Base-by-base conservation (phyloP, 35 echinoderm and acorn worm genomes). In the Ophiothrix spiculata region DNA sequence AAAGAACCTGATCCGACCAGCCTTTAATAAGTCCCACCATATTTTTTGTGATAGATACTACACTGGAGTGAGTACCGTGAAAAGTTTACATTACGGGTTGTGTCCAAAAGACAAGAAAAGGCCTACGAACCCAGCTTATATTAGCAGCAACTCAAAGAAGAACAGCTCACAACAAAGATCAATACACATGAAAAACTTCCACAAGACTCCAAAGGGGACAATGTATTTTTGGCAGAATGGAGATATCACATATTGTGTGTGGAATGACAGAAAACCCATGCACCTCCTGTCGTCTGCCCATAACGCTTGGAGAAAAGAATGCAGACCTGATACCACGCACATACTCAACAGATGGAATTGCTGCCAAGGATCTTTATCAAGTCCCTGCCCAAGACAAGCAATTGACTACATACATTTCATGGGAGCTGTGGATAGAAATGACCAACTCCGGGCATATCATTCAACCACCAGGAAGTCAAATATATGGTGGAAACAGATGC, bases 391-490 rank as follows among this genome's bases (percentile, higher is more conserved):
- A 0, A 0, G 23, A 21, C 78, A 80, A 42, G 78, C 37, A 10
- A 38, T 80, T 80, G 78, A 80, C 41, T 37, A 80, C 21, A 80
- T 42, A 0, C 28, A 2, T 0, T 11, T 4, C 23, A 80, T 80
- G 78, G 38, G 78, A 33, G 78, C 36, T 1, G 36, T 80, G 0
- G 78, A 83, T 35, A 60, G 25, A 34, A 2, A 31, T 6, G 80
- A 83, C 35, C 45, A 83, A 14, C 39, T 81, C 11, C 79, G 39
- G 28, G 3, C 80, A 56, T 83, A 83, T 11, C 80, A 83, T 35
- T 12, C 80, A 0, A 56, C 41, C 33, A 1, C 80, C 41, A 0
- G 80, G 32, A 83, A 56, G 25, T 2, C 40, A 1, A 21, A 83
- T 6, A 35, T 54, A 19, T 83, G 80, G 42, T 56, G 40, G 80